Base-by-base conservation (phyloP, 2,888 invertebrate species). In the Camptogramma bilineatum region DNA sequence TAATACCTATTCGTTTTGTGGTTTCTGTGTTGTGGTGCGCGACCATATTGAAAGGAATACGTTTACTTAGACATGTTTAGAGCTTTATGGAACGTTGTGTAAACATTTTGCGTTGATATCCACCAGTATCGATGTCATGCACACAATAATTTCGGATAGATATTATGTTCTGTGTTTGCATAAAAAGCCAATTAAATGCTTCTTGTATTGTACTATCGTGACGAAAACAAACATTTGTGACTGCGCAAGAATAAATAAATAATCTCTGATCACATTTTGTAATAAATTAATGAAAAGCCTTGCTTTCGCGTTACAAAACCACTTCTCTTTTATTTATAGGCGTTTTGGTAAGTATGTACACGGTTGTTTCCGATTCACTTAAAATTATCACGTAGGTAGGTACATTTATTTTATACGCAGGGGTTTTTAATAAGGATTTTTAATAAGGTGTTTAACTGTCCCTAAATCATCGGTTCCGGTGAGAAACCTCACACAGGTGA, bases 241-340 rank as follows among this genome's bases (percentile, higher is more conserved):
- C 59, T 77, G 50, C 73, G 76, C 74, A 78, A 70, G 70, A 71
- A 71, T 76, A 73, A 69, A 72, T 70, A 73, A 70, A 67, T 69
- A 68, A 72, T 75, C 66, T 70, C 66, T 51, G 65, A 60, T 72
- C 67, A 72, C 66, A 69, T 76, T 75, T 73, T 74, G 73, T 68
- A 76, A 72, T 65, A 72, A 72, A 76, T 72, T 66, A 72, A 74
- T 72, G 70, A 72, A 72, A 70, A 73, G 65, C 71, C 70, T 69
- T 69, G 73, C 64, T 65, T 65, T 70, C 64, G 62, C 68, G 69
- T 79, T 75, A 68, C 75, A 75, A 77, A 76, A 74, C 69, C 68
- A 68, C 70, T 52, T 68, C 63, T 72, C 8, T 24, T 19, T 44
- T 44, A 44, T 44, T 16, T 46, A 44, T 21, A 56, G 52, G 52